Evolutionary conservation across 1,140 invertebrate genomes (phyloP), one percentile per base, ranked within the genome.

Genomic region (Mylabris phalerata): DNA sequence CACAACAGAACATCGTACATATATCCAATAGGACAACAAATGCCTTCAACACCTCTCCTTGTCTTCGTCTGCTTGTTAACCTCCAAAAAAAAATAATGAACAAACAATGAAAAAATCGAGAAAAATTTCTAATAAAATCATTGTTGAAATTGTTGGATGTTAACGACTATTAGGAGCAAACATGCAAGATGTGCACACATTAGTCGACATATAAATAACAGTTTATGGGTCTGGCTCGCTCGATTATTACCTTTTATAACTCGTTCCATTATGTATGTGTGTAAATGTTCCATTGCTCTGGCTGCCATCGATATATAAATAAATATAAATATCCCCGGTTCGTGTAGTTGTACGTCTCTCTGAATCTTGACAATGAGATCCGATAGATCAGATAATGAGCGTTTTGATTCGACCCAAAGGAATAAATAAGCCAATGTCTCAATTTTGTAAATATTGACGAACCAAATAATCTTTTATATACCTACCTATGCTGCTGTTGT

Each of bases 381-480:
- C 60, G 61, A 66, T 61, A 19, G 55, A 61, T 61, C 59, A 61
- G 64, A 64, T 66, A 66, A 66, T 64, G 65, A 66, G 65, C 64
- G 65, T 66, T 66, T 66, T 66, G 62, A 66, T 66, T 62, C 65
- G 60, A 61, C 59, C 32, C 57, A 42, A 50, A 47, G 47, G 43
- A 65, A 65, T 65, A 67, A 65, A 60, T 62, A 61, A 67, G 56
- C 49, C 55, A 65, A 67, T 67, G 66, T 65, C 66, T 67, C 59
- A 67, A 67, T 67, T 51, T 39, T 43, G 41, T 43, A 32, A 32
- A 52, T 52, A 52, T 44, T 52, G 50, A 43, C 24, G 40, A 41
- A 19, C 19, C 1, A 19, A 19, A 19, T 19, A 19, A 19, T 19
- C 19, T 19, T 19, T 19, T 19, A 19, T 19, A 19, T 19, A 19